Evolutionary conservation across 64 coral and sea anemone species (phyloP).

Genomic region (Acropora tenuis): DNA sequence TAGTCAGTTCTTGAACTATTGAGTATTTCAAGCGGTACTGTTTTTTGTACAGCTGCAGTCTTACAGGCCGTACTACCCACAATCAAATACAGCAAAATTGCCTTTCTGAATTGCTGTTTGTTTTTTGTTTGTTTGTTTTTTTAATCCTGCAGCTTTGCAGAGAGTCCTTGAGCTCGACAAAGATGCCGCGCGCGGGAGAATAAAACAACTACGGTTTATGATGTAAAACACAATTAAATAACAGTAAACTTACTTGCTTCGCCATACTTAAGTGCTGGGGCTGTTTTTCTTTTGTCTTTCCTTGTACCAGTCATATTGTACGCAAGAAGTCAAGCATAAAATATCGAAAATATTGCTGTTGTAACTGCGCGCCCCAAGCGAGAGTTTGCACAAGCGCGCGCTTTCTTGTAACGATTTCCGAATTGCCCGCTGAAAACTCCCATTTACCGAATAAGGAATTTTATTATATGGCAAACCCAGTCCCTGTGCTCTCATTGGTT

Average conservation of each 20-base stretch:
- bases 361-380: no score
- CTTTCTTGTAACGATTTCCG: no score
- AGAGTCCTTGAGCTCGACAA: no score
- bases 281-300: constrained; percentile 37
- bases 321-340: background rate
- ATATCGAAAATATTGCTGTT: background rate
- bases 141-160: background rate
- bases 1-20: background rate
- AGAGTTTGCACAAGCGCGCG: no score
- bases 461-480: no score
- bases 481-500: no score
- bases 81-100: constrained; percentile 6
- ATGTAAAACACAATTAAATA: background rate
- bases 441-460: no score
- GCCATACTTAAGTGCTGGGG: constrained; percentile 22
- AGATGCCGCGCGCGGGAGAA: no score
- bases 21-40: no score
- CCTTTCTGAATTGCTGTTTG: background rate
- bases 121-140: background rate
- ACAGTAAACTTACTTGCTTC: background rate
- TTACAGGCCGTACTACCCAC: background rate
- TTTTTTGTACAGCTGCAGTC: no score
- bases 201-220: background rate
- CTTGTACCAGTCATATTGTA: constrained; percentile 3
- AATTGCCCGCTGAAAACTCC: no score